Percentiles rank a stretch among this genome's conserved stretches.
Evolutionary conservation across 2,797 vertebrate genomes (phyloP).

Genomic region (Rhincodon typus): DNA sequence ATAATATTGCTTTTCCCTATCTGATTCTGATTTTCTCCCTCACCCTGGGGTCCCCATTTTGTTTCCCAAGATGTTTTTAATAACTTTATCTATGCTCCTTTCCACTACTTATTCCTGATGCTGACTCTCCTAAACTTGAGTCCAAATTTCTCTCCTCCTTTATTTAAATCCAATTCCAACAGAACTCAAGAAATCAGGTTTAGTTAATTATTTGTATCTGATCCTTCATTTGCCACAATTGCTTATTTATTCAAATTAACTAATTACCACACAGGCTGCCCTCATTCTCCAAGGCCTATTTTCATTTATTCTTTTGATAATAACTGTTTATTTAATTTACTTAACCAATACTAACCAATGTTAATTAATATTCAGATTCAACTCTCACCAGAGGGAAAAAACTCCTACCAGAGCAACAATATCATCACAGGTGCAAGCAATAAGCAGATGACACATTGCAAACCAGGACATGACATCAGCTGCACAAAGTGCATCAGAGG

Average conservation of each 20-base stretch:
- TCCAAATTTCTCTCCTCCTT: not conserved
- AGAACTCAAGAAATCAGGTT: not conserved
- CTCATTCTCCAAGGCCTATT: not conserved
- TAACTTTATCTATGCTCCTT: not conserved
- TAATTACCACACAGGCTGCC: not conserved
- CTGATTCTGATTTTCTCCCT: not conserved
- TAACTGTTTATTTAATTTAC: not conserved
- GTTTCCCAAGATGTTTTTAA: not conserved
- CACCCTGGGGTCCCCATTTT: not conserved
- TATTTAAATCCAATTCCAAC: not conserved
- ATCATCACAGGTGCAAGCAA: conserved; percentile 9
- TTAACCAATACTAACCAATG: not conserved
- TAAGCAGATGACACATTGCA: not conserved
- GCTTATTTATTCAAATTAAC: not conserved
- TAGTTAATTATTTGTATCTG: not conserved
- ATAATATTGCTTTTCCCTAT: not conserved
- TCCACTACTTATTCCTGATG: not conserved
- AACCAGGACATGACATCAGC: not conserved
- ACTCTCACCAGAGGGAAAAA: not conserved
- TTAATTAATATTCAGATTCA: not conserved
- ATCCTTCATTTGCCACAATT: not conserved
- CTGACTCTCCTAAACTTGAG: not conserved
- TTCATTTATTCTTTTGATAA: not conserved
- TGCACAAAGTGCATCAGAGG: not conserved
- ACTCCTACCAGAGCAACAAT: not conserved